Base-by-base conservation (phyloP, 2,888 invertebrate species). In the Loripinus fragilis region DNA sequence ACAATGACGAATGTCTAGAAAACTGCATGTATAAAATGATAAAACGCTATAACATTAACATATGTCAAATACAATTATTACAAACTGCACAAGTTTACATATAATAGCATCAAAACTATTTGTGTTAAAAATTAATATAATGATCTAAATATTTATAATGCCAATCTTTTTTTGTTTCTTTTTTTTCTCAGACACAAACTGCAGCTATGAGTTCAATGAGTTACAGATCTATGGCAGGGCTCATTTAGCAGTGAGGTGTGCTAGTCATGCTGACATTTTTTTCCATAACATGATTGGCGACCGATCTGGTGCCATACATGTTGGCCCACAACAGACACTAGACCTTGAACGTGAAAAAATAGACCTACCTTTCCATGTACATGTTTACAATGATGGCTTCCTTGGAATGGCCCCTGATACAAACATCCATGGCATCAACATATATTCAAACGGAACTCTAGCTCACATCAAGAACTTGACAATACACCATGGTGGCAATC, bases 281-380 rank as follows among this genome's bases (percentile, higher is more conserved):
- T 90, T 90, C 52, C 74, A 81, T 41, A 85, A 89, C 82, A 90
- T 90, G 88, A 90, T 90, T 42, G 90, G 90, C 35, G 90, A 90
- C 74, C 74, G 90, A 25, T 86, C 88, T 0, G 90, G 90, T 2
- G 87, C 88, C 7, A 78, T 90, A 8, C 90, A 90, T 64, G 80
- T 90, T 1, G 89, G 89, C 12, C 68, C 74, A 25, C 79, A 82
- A n/a, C 89, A 90, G 80, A 77, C 74, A 3, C 86, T 90, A 88
- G 88, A 88, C 71, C 79, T 90, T 23, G 38, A 84, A 15, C 74
- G 89, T 50, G 74, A 69, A 1, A 72, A 68, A 20, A 89, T 90
- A 38, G 90, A 90, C 69, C 85, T 90, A 0, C 90, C 90, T 1
- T 90, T 90, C 79, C 87, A 80, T 74, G 89, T 88, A 0, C 90